Evolutionary conservation across 2,797 vertebrate genomes (phyloP).

Genomic region (Momotus momota): DNA sequence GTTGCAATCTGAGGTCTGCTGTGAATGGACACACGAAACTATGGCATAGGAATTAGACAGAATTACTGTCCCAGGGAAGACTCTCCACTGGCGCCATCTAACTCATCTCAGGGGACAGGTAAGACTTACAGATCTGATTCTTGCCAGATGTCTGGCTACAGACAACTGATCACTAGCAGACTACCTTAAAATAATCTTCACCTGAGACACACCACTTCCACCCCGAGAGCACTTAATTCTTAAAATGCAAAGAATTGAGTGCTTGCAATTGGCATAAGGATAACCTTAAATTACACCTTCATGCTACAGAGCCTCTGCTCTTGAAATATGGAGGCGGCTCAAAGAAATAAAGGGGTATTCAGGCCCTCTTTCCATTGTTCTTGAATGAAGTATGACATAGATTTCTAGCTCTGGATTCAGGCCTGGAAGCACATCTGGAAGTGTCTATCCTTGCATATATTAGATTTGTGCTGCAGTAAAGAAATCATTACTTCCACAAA

Average conservation of each 20-base stretch:
- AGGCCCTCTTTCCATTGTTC: background rate
- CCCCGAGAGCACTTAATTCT: background rate
- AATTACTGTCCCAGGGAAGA: background rate
- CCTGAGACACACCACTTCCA: background rate
- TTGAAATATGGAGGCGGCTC: background rate
- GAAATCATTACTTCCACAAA: background rate
- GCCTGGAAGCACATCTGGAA: conserved; percentile 36
- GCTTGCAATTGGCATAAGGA: background rate
- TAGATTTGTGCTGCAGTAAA: background rate
- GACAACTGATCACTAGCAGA: conserved; percentile 15
- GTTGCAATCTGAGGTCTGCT: background rate
- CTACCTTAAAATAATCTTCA: background rate
- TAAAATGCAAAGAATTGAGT: background rate
- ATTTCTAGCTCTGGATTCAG: conserved; percentile 34
- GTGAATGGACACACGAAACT: background rate
- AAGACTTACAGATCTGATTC: background rate
- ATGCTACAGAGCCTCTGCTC: background rate
- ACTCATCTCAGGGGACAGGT: background rate
- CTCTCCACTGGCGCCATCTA: background rate
- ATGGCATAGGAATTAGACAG: background rate
- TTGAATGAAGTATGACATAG: background rate
- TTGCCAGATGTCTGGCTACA: background rate
- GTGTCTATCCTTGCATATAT: background rate
- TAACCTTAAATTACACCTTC: conserved; percentile 2
- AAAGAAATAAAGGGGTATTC: background rate